Conservation (phyloP, 2,797 vertebrate species). For the Syncerus caffer region DNA sequence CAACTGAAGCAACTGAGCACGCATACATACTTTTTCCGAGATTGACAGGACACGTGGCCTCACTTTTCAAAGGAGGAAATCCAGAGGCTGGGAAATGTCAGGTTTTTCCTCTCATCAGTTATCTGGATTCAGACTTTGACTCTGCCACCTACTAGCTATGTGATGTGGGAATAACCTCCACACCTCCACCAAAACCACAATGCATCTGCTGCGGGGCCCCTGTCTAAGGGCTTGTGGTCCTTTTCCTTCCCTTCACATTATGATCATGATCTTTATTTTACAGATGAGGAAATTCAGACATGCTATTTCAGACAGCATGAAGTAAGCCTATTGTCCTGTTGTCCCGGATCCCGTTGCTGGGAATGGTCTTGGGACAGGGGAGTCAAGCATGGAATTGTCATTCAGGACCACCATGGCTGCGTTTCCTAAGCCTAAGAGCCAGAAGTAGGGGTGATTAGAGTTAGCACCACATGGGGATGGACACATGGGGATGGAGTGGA, state of each 20-base stretch:
- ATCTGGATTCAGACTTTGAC: background rate
- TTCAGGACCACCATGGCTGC: fast-evolving
- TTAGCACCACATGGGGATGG: fast-evolving
- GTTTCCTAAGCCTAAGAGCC: background rate
- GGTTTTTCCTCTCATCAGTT: background rate
- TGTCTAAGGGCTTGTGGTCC: fast-evolving
- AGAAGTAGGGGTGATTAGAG: background rate
- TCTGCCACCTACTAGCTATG: background rate
- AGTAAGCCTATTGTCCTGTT: too few relatives aligned
- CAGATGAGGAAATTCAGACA: background rate
- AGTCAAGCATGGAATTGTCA: background rate
- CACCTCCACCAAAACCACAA: fast-evolving
- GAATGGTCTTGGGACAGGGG: fast-evolving
- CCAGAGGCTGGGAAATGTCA: background rate
- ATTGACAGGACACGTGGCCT: background rate
- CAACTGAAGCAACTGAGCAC: fast-evolving
- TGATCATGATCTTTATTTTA: background rate
- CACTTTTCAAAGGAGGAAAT: background rate
- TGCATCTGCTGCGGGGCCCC: background rate
- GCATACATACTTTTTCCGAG: background rate
- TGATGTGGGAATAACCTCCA: fast-evolving
- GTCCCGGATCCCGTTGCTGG: background rate
- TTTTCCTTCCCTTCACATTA: background rate
- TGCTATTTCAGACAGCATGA: background rate
- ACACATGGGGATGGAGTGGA: fast-evolving